phyloP scores from a whole-genome alignment of 2,888 invertebrate genomes.

The Hoplodrina blanda region DNA sequence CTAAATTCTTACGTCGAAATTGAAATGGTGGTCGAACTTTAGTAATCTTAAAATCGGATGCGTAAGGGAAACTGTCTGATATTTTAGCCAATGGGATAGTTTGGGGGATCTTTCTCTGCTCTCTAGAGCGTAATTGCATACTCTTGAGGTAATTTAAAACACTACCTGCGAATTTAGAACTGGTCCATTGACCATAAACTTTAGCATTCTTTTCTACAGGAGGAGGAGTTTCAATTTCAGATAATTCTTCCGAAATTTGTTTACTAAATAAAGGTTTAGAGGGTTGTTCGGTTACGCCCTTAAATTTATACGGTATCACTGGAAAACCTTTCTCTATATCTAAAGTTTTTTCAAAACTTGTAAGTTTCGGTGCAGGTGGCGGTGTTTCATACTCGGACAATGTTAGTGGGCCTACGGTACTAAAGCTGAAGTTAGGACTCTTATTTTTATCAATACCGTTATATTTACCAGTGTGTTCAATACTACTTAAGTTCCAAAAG shows the following conservation, averaged over 20 bases:
- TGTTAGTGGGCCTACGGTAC: constrained; percentile 63
- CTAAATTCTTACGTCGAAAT: constrained; percentile 75
- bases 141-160: constrained; percentile 84
- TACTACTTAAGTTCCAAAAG: constrained; percentile 74
- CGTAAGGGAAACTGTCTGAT: constrained; percentile 80
- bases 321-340: constrained; percentile 53
- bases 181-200: constrained; percentile 83
- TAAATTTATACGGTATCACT: constrained; percentile 61
- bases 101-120: constrained; percentile 74
- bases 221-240: constrained; percentile 79
- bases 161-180: constrained; percentile 81
- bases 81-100: constrained; percentile 79
- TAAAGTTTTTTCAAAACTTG: constrained; percentile 56
- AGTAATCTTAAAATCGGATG: constrained; percentile 76
- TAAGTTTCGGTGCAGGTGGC: constrained; percentile 68
- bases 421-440: constrained; percentile 48
- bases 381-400: constrained; percentile 81
- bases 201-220: constrained; percentile 71
- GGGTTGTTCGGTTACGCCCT: constrained; percentile 46
- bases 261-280: constrained; percentile 35
- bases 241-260: constrained; percentile 61
- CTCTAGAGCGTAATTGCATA: constrained; percentile 75
- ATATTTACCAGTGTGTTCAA: constrained; percentile 65
- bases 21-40: constrained; percentile 75
- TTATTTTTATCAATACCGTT: constrained; percentile 56